Conservation (phyloP, 2,113 vertebrate species). For the Dicerorhinus sumatrensis region DNA sequence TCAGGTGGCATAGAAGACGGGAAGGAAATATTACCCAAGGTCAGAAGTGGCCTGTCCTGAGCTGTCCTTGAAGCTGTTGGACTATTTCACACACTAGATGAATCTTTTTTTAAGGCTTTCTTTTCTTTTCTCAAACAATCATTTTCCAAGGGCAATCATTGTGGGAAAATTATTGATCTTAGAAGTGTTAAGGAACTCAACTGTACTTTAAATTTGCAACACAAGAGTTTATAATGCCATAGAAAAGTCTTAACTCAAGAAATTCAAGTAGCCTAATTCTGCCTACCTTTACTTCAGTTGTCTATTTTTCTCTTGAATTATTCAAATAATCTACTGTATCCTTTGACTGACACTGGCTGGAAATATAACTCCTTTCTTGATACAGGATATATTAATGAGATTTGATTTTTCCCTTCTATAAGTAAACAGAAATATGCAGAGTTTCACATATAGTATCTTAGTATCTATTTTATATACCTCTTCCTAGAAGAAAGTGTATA, state of each 20-base stretch:
- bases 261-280: background rate
- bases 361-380: background rate
- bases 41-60: background rate
- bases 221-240: constrained; percentile 1
- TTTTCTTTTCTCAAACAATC: constrained; percentile 63
- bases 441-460: background rate
- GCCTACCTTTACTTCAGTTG: background rate
- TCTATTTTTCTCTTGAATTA: constrained; percentile 2
- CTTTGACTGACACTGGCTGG: background rate
- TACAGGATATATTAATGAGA: background rate
- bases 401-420: background rate
- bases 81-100: constrained; percentile 61
- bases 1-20: background rate
- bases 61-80: constrained; percentile 46
- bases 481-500: background rate
- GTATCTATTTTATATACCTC: background rate
- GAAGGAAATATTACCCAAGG: constrained; percentile 54
- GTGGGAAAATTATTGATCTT: constrained; percentile 65
- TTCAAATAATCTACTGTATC: background rate
- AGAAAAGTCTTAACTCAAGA: constrained; percentile 14
- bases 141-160: constrained; percentile 67
- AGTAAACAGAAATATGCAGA: background rate
- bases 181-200: background rate
- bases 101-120: constrained; percentile 51
- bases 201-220: constrained; percentile 37